phyloP scores from a whole-genome alignment of 2,888 invertebrate species.

The Pollenia amentaria region DNA sequence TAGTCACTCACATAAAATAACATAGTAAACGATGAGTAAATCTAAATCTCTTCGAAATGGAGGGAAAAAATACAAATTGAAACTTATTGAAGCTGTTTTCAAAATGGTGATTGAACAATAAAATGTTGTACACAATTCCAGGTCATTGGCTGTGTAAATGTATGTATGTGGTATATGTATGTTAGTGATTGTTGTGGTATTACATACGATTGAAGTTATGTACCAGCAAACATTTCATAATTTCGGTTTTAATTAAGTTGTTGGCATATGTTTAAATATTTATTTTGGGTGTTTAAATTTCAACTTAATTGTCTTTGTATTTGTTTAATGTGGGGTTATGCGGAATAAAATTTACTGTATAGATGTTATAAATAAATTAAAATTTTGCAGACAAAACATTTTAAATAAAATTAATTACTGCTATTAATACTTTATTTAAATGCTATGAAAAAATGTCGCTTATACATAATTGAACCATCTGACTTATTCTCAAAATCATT shows the following conservation, averaged over 20 bases:
- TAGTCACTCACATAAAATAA: constrained; percentile 61
- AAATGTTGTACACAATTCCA: constrained; percentile 73
- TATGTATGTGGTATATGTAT: background rate
- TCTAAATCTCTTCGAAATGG: constrained; percentile 73
- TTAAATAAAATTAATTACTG: too few relatives aligned
- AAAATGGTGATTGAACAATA: constrained; percentile 74
- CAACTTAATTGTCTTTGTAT: background rate
- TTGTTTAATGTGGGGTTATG: too few relatives aligned
- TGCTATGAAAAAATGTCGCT: too few relatives aligned
- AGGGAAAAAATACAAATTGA: constrained; percentile 72
- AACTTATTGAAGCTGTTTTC: constrained; percentile 73
- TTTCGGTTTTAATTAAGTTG: constrained; percentile 18
- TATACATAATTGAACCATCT: too few relatives aligned
- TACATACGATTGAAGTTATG: constrained; percentile 21
- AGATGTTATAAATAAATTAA: too few relatives aligned
- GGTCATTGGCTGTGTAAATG: constrained; percentile 65
- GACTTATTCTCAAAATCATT: too few relatives aligned
- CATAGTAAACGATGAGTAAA: constrained; percentile 68
- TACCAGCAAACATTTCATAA: constrained; percentile 51
- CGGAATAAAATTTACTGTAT: too few relatives aligned
- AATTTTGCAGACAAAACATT: too few relatives aligned
- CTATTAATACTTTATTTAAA: too few relatives aligned
- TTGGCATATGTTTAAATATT: background rate
- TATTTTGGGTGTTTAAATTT: background rate
- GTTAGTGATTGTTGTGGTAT: constrained; percentile 19